Evolutionary conservation across 1,140 invertebrate species (phyloP), one percentile per base, ranked within the genome.

Genomic region (Ericerus pela): DNA sequence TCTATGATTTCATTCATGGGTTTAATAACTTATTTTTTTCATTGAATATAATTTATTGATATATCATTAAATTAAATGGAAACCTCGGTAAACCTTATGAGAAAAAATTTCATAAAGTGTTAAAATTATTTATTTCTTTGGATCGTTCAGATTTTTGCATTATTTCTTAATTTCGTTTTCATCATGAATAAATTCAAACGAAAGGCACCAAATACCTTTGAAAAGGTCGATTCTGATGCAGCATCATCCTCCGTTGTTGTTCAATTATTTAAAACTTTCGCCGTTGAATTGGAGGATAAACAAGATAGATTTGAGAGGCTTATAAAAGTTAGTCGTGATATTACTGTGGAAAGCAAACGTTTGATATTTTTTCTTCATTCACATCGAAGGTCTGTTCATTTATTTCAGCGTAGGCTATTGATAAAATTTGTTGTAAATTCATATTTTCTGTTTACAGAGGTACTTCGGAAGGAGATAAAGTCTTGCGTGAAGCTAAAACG

Each of bases 331-430:
- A 82, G 84, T 58, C 71, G 90, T 41, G 90, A 94, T 67, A 79
- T 93, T n/a, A 93, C 87, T 1, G 91, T 92, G 59, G 87, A 92
- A 65, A 89, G 88, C 63, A 95, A 95, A 67, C 73, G 88, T 59
- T 82, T 87, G 14, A 95, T 95, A 56, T 93, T 91, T 67, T 69
- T 87, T 16, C 69, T 95, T 12, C 89, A 94, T 64, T 82, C 84
- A 26, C 71, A 82, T 47, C 72, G 76, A 27, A 68, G 64, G 73
- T 72, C 60, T 47, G 53, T 54, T 24, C 26, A 24, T 47, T 22
- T 47, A 38, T 38, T 4, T 4, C 11, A 47, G 3, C 26, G 16
- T 22, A 10, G 26, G 2, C 3, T 3, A 47, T 3, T 47, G 22
- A 22, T 22, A 6, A 24, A 3, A 22, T 24, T 10, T 10, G 30